Evolutionary conservation across 2,113 vertebrate genomes (phyloP).

Genomic region (Oncorhynchus gorbuscha): DNA sequence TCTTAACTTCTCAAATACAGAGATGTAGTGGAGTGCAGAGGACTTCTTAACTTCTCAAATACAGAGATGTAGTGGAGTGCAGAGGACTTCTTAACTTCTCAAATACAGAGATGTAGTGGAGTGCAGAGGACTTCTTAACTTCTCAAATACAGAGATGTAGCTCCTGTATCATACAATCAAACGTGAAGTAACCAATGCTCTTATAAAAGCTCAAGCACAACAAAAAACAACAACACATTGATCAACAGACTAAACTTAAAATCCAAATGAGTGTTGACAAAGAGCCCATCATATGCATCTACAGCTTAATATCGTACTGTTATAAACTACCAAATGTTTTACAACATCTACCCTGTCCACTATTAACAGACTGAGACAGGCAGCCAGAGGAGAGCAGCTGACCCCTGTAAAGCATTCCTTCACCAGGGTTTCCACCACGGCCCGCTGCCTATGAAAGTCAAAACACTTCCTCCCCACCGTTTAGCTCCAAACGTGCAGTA

Average conservation of each 20-base stretch:
- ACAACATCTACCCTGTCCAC: neutral
- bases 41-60: neutral
- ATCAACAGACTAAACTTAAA: neutral
- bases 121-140: neutral
- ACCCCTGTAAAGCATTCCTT: neutral
- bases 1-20: neutral
- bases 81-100: neutral
- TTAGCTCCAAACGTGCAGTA: too few species aligned
- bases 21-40: neutral
- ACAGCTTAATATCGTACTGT: neutral
- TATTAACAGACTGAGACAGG: neutral
- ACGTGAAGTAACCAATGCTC: too few species aligned
- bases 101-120: neutral
- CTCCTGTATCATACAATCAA: too few species aligned
- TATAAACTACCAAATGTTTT: neutral
- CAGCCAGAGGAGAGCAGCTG: neutral
- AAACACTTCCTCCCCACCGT: neutral
- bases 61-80: neutral
- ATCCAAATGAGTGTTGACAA: neutral
- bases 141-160: too few species aligned
- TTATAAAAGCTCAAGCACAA: too few species aligned
- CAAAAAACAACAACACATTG: neutral
- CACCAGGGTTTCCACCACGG: neutral
- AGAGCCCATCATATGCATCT: neutral
- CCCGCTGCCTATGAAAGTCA: conserved; percentile 5